Evolutionary conservation across 2,888 invertebrate genomes (phyloP), one percentile per base, ranked within the genome.

Genomic region (Drosophila rellima): DNA sequence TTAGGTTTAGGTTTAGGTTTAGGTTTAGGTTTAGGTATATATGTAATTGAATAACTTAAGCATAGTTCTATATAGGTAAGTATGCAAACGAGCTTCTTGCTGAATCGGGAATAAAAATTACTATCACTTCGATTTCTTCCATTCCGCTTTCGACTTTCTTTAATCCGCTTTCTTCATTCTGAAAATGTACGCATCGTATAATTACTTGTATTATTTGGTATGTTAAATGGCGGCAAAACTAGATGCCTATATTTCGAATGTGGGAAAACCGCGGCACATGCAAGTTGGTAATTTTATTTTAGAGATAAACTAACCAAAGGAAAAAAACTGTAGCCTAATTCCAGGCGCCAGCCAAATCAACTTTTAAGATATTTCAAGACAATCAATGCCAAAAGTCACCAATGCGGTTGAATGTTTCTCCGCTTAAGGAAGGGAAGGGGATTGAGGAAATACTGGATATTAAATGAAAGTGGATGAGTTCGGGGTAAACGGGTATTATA

Each of bases 211-310:
- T 79, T 75, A 77, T 83, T 80, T 79, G 86, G 86, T 86, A 86
- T 88, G 65, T 82, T 77, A 77, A 83, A 88, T 86, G 88, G 88
- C 88, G 86, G 83, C 83, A 86, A 75, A 64, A 48, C 48, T 55
- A 72, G 76, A 71, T 86, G 83, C 83, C 79, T 60, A 39, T 55
- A 20, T 52, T 52, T 63, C 20, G 52, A 69, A 62, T 63, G 59
- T 72, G 75, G 67, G 57, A 70, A 68, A 65, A 66, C 39, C 42
- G 69, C 88, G 65, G 66, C 82, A 85, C 80, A 85, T 79, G 86
- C 86, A 77, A 44, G 18, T 5, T 47, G 47, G 17, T 47, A 48
- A 48, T 20, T 33, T 20, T 6, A 20, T 31, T 17, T 29, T 17
- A 47, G 6, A 39, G 15, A 52, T 44, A 48, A 42, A 54, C 37